phyloP scores from a whole-genome alignment of 2,888 invertebrate genomes.

The Cinara cedri region DNA sequence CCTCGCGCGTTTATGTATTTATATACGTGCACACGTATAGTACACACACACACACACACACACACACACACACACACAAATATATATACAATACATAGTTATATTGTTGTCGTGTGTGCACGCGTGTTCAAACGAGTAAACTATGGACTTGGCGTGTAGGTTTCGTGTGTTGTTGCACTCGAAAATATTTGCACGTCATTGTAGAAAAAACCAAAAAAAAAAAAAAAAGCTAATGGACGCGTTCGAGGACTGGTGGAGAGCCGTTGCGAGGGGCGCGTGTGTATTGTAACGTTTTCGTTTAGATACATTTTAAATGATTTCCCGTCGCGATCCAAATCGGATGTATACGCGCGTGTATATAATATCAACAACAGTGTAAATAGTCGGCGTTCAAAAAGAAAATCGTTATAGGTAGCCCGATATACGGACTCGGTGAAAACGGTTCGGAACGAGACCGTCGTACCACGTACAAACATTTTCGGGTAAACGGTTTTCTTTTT shows the following conservation, averaged over 20 bases:
- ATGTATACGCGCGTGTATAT: background rate
- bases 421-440: too few species aligned
- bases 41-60: too few species aligned
- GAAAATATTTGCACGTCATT: background rate
- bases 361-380: too few species aligned
- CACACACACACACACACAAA: too few species aligned
- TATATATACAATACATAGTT: too few species aligned
- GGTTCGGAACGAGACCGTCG: background rate
- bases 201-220: background rate
- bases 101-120: background rate
- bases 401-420: background rate
- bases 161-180: background rate
- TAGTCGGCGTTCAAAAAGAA: background rate
- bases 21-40: too few species aligned
- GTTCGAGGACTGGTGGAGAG: background rate
- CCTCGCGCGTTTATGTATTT: slow-evolving; percentile 10
- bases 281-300: background rate
- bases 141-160: background rate
- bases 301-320: background rate
- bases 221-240: background rate
- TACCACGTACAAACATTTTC: background rate
- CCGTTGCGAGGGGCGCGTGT: too few species aligned
- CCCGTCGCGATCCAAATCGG: background rate
- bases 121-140: background rate
- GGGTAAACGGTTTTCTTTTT: background rate